Evolutionary conservation across 2,797 vertebrate genomes (phyloP).

Genomic region (Gymnoscopelus braueri): DNA sequence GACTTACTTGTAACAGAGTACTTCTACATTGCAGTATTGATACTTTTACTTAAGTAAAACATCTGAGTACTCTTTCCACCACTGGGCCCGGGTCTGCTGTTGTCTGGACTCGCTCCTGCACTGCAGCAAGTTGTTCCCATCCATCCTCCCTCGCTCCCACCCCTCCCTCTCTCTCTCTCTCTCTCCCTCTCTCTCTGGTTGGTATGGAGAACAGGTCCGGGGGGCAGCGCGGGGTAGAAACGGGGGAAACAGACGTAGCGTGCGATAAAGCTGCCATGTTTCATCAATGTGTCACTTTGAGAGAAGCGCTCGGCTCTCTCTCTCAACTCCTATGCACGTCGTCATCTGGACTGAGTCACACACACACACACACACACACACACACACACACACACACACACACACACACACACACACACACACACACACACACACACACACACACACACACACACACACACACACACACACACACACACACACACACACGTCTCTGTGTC

Average conservation of each 20-base stretch:
- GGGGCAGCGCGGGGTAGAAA: background rate
- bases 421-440: too few species aligned
- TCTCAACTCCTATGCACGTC: background rate
- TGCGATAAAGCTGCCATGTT: constrained; percentile 46
- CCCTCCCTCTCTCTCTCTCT: too few species aligned
- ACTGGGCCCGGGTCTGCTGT: too few species aligned
- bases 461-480: too few species aligned
- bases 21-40: too few species aligned
- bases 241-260: constrained; percentile 2
- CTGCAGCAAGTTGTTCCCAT: background rate
- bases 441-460: background rate
- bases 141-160: too few species aligned
- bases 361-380: background rate
- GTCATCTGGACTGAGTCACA: constrained; percentile 5
- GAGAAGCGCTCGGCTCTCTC: constrained; percentile 10
- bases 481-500: background rate
- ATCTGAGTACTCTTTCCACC: too few species aligned
- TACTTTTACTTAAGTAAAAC: too few species aligned
- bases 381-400: too few species aligned
- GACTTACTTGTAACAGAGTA: too few species aligned
- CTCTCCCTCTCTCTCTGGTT: constrained; percentile 5
- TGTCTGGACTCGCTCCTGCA: background rate
- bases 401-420: too few species aligned
- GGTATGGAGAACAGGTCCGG: constrained; percentile 27
- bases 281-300: constrained; percentile 45